Percentiles rank a stretch among this genome's conserved stretches.
These are phyloP conservation scores for Syrista parreyssii DNA, from an alignment of 2,888 invertebrate genomes.

Conservation along the genomic window DNA sequence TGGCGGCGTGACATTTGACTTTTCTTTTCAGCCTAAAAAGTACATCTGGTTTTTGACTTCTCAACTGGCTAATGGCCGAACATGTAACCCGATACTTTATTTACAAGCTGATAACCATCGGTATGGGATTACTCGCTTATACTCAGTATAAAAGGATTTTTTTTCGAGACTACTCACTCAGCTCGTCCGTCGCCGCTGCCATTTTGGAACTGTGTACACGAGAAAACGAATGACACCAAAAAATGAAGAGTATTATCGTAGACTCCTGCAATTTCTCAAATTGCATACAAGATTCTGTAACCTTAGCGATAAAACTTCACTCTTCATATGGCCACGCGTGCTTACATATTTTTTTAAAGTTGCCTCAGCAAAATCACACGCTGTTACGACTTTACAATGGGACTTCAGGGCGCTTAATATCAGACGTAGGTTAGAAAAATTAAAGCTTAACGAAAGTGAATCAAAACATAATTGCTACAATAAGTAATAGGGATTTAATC, in stretches of 20 bases:
- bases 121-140: slow-evolving; percentile 6
- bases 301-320: not conserved
- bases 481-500: not conserved
- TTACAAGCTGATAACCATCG: slow-evolving; percentile 10
- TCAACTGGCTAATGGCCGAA: not conserved
- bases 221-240: slow-evolving; percentile 33
- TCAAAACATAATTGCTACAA: not conserved
- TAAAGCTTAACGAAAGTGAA: not conserved
- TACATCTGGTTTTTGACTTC: slow-evolving; percentile 15
- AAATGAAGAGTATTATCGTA: not conserved
- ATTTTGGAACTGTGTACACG: slow-evolving; percentile 53
- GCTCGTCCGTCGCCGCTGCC: slow-evolving; percentile 62
- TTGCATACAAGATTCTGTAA: not conserved
- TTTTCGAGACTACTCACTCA: slow-evolving; percentile 54
- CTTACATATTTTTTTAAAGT: not conserved
- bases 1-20: slow-evolving; percentile 53
- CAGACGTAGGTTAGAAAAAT: not conserved
- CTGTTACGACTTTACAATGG: not conserved
- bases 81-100: slow-evolving; percentile 11
- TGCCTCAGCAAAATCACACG: not conserved
- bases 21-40: slow-evolving; percentile 29
- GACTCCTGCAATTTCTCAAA: not conserved
- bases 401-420: not conserved
- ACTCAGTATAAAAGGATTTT: slow-evolving; percentile 20
- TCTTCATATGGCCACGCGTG: not conserved